Evolutionary conservation across 2,888 invertebrate species (phyloP), one percentile per base, ranked within the genome.

Genomic region (Troides helena): DNA sequence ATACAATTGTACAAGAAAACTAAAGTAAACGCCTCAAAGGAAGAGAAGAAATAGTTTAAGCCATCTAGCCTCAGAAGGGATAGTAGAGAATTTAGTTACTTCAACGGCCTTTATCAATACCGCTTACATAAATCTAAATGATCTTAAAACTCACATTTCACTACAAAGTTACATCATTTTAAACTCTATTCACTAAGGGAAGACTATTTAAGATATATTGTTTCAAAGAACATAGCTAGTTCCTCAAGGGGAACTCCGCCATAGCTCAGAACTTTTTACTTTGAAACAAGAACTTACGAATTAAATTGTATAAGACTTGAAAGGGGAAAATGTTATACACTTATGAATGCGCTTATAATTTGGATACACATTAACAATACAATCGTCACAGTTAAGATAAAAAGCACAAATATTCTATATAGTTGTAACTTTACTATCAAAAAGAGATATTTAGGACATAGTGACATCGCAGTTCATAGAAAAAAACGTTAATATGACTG

Each of bases 251-350:
- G 2, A 30, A 60, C 25, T 14, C 17, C 36, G 58, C 21, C 53
- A 30, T 59, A 21, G 36, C 50, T 66, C 53, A 14, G 17, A 66
- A 66, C 23, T 66, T 66, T 61, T 66, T 36, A 30, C 66, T 66
- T 66, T 66, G 66, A 66, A 65, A 65, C 59, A 46, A 59, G n/a
- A 60, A 66, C 50, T 66, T 66, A 21, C 59, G 43, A 50, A 66
- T 50, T 66, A n/a, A 50, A 21, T 21, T 23, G 21, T 8, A 21
- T 6, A 57, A 21, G 10, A 6, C 57, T 57, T 10, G 7, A 23
- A 57, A 57, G 8, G 6, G 21, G 56, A 21, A 21, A 50, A 50
- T 50, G 18, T 12, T 50, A 17, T 50, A 50, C 17, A 50, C 18
- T 18, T 50, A 50, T 50, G 17, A 14, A 50, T 50, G 17, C 50